A percentile compares a stretch with the other conserved stretches of the same genome.
Conservation (phyloP, 2,113 vertebrate genomes). For the Urocolius indicus region DNA sequence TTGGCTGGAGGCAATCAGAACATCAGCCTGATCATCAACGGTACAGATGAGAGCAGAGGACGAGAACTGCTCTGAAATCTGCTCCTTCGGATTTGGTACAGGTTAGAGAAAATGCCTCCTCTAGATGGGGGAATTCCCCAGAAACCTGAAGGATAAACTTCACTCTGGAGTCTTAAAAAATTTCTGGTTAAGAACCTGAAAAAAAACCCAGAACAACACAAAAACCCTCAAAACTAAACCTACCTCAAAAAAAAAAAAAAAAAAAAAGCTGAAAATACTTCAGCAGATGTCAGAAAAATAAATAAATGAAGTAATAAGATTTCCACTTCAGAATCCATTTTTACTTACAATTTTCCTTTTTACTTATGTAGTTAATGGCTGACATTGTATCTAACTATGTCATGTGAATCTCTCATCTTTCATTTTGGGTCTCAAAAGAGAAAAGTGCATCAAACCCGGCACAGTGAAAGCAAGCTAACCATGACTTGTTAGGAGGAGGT, state of each 20-base stretch:
- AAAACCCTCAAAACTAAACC: neutral
- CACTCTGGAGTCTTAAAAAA: neutral
- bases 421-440: neutral
- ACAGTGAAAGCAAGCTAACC: rapidly evolving
- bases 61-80: neutral
- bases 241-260: neutral
- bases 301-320: neutral
- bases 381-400: neutral
- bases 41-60: neutral
- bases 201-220: neutral
- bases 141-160: neutral
- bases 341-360: neutral
- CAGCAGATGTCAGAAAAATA: neutral
- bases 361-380: neutral
- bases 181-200: neutral
- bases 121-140: neutral
- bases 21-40: neutral
- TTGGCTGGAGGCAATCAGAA: neutral
- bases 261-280: neutral
- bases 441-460: neutral
- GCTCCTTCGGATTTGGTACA: neutral
- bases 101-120: neutral
- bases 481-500: neutral
- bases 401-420: rapidly evolving
- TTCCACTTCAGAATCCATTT: neutral